phyloP scores from a whole-genome alignment of 2,797 vertebrate species.

The Malurus leucopterus region DNA sequence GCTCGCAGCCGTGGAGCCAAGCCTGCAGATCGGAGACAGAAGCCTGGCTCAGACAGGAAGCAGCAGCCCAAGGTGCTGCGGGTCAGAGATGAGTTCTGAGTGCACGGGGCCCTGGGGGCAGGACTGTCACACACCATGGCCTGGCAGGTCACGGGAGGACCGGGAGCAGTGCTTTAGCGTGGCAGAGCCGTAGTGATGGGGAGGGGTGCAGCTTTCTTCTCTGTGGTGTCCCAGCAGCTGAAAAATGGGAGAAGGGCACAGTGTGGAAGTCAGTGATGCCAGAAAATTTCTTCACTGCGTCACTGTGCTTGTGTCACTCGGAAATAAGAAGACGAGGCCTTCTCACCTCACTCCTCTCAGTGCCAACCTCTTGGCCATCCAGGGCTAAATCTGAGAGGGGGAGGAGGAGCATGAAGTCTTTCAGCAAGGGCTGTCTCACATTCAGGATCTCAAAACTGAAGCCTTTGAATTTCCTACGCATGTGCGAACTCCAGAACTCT shows the following conservation, averaged over 20 bases:
- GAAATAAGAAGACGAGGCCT: neutral
- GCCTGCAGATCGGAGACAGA: neutral
- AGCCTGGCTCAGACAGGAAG: neutral
- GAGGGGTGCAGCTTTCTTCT: conserved; percentile 6
- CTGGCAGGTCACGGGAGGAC: neutral
- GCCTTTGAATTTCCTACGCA: neutral
- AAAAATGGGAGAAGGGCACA: neutral
- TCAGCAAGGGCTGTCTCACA: neutral
- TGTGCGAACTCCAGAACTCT: neutral
- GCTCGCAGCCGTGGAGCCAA: neutral
- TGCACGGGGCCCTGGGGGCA: fast-evolving
- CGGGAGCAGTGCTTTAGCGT: neutral
- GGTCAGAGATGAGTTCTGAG: conserved; percentile 70
- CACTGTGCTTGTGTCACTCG: neutral
- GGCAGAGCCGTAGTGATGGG: neutral
- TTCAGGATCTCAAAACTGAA: neutral
- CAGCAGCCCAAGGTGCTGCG: conserved; percentile 20
- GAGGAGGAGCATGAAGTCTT: neutral
- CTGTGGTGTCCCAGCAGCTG: neutral
- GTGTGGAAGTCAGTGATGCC: neutral
- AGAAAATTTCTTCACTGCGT: neutral
- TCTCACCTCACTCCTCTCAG: neutral
- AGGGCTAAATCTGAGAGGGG: neutral
- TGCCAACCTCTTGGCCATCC: neutral
- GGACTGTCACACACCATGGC: neutral